Evolutionary conservation across 1,140 invertebrate species (phyloP), one percentile per base, ranked within the genome.

Genomic region (Antheraea mylitta): DNA sequence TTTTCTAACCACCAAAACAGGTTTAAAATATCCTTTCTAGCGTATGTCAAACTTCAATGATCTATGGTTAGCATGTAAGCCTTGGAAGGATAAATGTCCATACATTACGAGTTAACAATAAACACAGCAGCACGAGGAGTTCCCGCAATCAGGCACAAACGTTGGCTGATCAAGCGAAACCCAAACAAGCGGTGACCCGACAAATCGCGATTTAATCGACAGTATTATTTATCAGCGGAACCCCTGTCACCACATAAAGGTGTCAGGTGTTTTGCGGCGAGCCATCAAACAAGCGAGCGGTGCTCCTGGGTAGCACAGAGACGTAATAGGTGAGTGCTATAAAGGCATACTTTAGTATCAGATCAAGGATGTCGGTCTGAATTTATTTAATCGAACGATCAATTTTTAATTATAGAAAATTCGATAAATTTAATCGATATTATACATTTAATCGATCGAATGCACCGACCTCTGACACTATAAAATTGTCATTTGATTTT

Each of bases 151-250:
- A 53, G 45, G 16, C 45, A 13, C 45, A 53, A 53, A 53, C 11
- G 45, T n/a, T 13, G 5, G 0, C 11, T 53, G 45, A 53, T 53
- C 11, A 53, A 16, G 45, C 45, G 16, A 53, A 58, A 18, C 62
- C 36, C 58, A 59, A 59, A 59, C 53, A 59, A 37, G 19, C 42
- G 53, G 58, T 30, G 65, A 66, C 59, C 19, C 65, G 18, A 66
- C 65, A 58, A 66, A 66, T 66, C 18, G 48, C 11, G 18, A 48
- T n/a, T 22, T 66, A 58, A 66, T 53, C 65, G 65, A 58, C 65
- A 58, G 13, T 48, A 66, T 58, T 66, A 66, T 66, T 66, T 66
- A 66, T 66, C 59, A 22, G 59, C 18, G 59, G 18, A 16, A 60
- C 59, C 59, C 59, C 59, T 60, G 30, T 60, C 59, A 60, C 59